Evolutionary conservation across 2,113 vertebrate genomes (phyloP).

Genomic region (Pipa parva): DNA sequence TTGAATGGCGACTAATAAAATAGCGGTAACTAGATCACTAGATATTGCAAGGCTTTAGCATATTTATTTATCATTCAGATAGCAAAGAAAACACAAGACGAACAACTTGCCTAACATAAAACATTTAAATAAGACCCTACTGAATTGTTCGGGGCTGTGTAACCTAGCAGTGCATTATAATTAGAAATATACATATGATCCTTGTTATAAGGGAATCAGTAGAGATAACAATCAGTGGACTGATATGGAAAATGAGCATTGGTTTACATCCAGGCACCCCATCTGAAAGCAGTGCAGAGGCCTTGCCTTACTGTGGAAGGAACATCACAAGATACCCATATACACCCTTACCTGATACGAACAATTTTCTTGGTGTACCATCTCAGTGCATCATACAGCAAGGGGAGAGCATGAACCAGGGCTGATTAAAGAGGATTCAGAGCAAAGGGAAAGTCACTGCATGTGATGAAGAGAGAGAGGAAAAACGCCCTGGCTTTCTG

Average conservation of each 20-base stretch:
- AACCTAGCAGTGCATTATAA: too few species aligned
- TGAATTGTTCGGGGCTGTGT: too few species aligned
- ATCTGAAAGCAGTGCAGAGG: constrained; percentile 35
- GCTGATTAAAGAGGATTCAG: constrained; percentile 51
- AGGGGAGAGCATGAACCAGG: constrained; percentile 45
- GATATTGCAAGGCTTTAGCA: too few species aligned
- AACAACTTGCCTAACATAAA: too few species aligned
- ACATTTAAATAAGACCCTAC: too few species aligned
- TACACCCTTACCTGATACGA: constrained; percentile 78
- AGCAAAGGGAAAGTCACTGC: constrained; percentile 43
- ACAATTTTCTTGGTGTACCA: constrained; percentile 93
- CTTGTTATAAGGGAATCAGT: too few species aligned
- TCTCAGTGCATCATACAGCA: constrained; percentile 83
- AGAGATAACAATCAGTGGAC: too few species aligned
- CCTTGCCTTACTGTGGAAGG: constrained; percentile 45
- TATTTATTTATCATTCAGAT: too few species aligned
- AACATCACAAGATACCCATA: constrained; percentile 27
- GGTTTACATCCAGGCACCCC: neutral
- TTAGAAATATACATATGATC: too few species aligned
- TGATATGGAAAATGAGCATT: neutral
- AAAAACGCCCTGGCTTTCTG: constrained; percentile 51
- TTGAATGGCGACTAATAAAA: too few species aligned
- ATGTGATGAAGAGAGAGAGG: constrained; percentile 39
- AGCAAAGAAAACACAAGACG: too few species aligned
- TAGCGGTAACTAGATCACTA: too few species aligned